Percentiles rank a stretch among this genome's conserved stretches.
These are phyloP conservation scores for Xestia xanthographa DNA, from an alignment of 2,888 invertebrate genomes.

Conservation along the genomic window DNA sequence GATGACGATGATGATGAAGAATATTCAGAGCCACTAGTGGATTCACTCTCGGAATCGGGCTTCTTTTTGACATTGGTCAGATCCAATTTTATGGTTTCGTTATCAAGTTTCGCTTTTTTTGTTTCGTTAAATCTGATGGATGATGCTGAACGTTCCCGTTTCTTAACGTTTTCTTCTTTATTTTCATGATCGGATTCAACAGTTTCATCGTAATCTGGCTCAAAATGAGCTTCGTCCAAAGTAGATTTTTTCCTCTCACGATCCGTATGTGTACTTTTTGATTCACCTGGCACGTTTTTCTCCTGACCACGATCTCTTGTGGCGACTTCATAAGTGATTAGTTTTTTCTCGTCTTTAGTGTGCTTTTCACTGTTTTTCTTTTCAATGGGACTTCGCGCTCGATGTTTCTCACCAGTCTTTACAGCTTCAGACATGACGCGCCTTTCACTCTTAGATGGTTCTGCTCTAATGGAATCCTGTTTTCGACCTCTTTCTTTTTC, in stretches of 20 bases:
- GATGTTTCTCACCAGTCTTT: slow-evolving; percentile 75
- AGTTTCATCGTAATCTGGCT: slow-evolving; percentile 93
- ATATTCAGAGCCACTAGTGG: slow-evolving; percentile 86
- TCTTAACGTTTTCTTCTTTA: slow-evolving; percentile 88
- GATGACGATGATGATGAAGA: slow-evolving; percentile 88
- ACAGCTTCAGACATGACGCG: slow-evolving; percentile 73
- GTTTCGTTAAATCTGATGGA: slow-evolving; percentile 74
- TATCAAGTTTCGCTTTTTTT: slow-evolving; percentile 82
- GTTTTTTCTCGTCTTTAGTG: slow-evolving; percentile 76
- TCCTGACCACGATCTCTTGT: slow-evolving; percentile 67
- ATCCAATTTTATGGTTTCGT: slow-evolving; percentile 88
- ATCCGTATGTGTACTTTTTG: slow-evolving; percentile 72
- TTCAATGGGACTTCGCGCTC: slow-evolving; percentile 74
- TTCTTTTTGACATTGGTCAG: slow-evolving; percentile 88
- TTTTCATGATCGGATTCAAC: slow-evolving; percentile 91
- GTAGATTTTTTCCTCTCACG: slow-evolving; percentile 92
- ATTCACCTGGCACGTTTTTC: slow-evolving; percentile 71
- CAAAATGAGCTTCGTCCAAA: slow-evolving; percentile 93
- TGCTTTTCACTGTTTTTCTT: slow-evolving; percentile 77
- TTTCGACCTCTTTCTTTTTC: slow-evolving; percentile 85
- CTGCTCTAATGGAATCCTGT: slow-evolving; percentile 75
- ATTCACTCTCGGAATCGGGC: slow-evolving; percentile 85
- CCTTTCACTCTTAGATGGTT: slow-evolving; percentile 77
- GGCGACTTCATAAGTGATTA: slow-evolving; percentile 52
- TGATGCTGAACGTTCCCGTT: slow-evolving; percentile 83